Base-by-base conservation (phyloP, 2,888 invertebrate genomes). In the Phengaris alcon region DNA sequence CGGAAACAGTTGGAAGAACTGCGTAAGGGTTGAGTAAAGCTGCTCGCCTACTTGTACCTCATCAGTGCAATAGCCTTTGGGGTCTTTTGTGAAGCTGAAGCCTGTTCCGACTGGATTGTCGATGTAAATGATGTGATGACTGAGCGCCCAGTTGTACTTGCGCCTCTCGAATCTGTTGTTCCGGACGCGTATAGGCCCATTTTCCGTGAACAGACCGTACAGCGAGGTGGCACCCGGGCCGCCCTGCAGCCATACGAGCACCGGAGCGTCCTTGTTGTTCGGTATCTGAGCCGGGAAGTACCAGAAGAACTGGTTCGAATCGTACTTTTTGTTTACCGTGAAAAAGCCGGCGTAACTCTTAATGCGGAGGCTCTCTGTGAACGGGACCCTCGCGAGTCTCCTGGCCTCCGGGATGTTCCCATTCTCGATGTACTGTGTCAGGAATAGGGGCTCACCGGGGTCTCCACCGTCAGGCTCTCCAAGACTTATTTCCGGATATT, bases 61-160 rank as follows among this genome's bases (percentile, higher is more conserved):
- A 86, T 97, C 96, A 6, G 91, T 95, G 10, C 97, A 96, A 88
- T 97, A 98, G 0, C 98, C 98, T 75, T 88, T 94, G 35, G 96
- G 95, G 75, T 95, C 88, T 5, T 95, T 94, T 0, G 98, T 98
- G 83, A 98, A 98, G 88, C 98, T 98, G 85, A 96, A 99, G 0
- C 98, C 98, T 3, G 98, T 97, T 2, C 98, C 98, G 0, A 97
- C 98, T 0, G 98, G 98, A 87, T 98, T 98, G 86, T 99, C 98
- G 76, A 99, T 96, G 86, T 97, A 99, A 75, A 99, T 94, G 68
- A 98, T 88, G 81, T 96, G 96, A 86, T 97, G 97, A 10, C 95
- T 95, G 64, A 94, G 89, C 75, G 95, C 96, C 98, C 98, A 99
- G 9, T 96, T 95, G 81, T 96, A 96, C 81, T 96, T 95, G 64